phyloP scores from a whole-genome alignment of 2,113 vertebrate species.

The Nesogale talazaci region DNA sequence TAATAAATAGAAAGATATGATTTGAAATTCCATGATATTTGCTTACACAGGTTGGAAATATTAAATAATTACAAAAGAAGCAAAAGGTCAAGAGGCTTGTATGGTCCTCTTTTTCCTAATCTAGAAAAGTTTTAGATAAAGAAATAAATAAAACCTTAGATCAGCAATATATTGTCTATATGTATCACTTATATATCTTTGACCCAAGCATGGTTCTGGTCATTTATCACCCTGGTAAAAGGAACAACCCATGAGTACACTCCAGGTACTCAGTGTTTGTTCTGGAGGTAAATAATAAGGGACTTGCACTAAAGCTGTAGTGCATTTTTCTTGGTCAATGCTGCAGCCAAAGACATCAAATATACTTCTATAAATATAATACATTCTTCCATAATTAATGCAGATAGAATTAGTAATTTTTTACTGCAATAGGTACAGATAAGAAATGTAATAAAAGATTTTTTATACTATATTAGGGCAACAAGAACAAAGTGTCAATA shows the following conservation, averaged over 20 bases:
- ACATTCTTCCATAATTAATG: background rate
- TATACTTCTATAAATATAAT: background rate
- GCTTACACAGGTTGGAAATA: background rate
- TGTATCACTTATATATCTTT: background rate
- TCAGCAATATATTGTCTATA: background rate
- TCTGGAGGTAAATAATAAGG: background rate
- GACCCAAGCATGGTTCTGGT: background rate
- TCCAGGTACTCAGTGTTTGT: background rate
- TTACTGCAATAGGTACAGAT: background rate
- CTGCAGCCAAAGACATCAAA: background rate
- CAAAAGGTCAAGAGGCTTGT: background rate
- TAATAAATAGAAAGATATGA: background rate
- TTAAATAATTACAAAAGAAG: background rate
- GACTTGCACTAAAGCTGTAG: background rate
- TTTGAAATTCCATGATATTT: background rate
- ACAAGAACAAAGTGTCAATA: background rate
- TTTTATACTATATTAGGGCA: background rate
- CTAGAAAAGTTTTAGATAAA: background rate
- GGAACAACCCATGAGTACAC: background rate
- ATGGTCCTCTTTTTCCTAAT: background rate
- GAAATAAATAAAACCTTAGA: background rate
- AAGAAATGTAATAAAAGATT: background rate
- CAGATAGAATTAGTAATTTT: background rate
- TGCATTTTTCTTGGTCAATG: background rate
- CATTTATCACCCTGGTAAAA: background rate